Evolutionary conservation across 2,113 vertebrate species (phyloP).

Genomic region (Cynocephalus volans): DNA sequence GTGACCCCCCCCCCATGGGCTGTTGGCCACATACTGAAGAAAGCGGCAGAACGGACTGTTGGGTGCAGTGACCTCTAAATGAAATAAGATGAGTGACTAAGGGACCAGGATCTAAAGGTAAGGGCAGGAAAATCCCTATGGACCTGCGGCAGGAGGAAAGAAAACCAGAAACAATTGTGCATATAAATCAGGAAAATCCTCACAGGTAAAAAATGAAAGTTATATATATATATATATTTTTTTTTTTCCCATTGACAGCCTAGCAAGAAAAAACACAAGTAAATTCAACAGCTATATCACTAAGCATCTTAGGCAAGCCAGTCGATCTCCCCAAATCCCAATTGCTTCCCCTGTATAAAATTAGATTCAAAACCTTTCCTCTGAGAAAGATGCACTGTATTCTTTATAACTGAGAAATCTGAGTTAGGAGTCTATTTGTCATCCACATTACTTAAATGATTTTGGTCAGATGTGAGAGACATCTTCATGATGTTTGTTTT

Average conservation of each 20-base stretch:
- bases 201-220: constrained; percentile 42
- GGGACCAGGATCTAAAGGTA: constrained; percentile 27
- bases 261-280: neutral
- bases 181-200: constrained; percentile 47
- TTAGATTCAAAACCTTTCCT: constrained; percentile 32
- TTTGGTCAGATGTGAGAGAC: constrained; percentile 11
- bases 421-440: constrained; percentile 19
- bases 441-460: neutral
- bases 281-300: constrained; percentile 23
- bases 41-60: neutral
- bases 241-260: neutral
- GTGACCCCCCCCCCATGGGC: neutral
- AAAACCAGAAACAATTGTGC: constrained; percentile 1
- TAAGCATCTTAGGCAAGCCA: constrained; percentile 19
- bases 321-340: constrained; percentile 32
- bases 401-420: constrained; percentile 21
- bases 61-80: neutral
- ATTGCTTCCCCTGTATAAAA: neutral
- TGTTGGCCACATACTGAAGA: constrained; percentile 3
- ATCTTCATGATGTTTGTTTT: constrained; percentile 66
- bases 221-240: neutral
- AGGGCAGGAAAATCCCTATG: neutral
- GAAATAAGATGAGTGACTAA: neutral
- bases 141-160: constrained; percentile 16
- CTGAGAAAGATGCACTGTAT: neutral